Evolutionary conservation across 2,797 vertebrate genomes (phyloP), one percentile per base, ranked within the genome.

Genomic region (Enteromius unitaeniatus): DNA sequence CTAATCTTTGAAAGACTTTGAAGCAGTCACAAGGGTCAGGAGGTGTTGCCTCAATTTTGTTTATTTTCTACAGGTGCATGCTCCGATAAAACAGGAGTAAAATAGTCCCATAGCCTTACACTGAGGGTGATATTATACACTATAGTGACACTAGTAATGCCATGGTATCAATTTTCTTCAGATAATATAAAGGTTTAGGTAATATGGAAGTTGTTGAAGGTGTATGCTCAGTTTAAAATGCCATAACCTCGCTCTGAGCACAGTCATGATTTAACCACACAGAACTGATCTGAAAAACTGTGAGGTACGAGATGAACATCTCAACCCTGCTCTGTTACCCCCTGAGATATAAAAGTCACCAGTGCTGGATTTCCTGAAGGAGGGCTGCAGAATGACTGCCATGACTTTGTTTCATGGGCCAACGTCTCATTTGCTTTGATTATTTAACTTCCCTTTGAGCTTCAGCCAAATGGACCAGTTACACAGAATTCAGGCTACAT

Each of bases 401-500:
- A 75, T 76, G 23, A 73, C 82, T 86, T 91, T 90, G 88, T 86
- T 92, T 87, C 70, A 81, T 82, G 90, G 91, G 90, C 90, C 89
- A 49, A 87, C 92, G 88, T 92, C 86, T 83, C 86, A 73, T 90
- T 87, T 89, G 83, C 65, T 65, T 86, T 87, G 82, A 81, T 88
- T 67, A 53, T 77, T 83, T 53, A 31, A 69, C 89, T 88, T 90
- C 83, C 77, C 92, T 95, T 93, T 95, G 90, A 95, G 88, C 91
- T 84, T 19, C 73, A 86, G 93, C 94, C 94, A 94, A 87, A 88
- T 4, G 65, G 85, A 84, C 81, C 90, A 88, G 86, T 78, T 45
- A 81, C 72, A 40, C 45, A 72, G 85, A 86, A 84, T 77, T 80
- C 53, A 68, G 79, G 53, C 73, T 42, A 64, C 58, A 64, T 86